phyloP scores from a whole-genome alignment of 1,140 invertebrate species.

The Panulirus ornatus region DNA sequence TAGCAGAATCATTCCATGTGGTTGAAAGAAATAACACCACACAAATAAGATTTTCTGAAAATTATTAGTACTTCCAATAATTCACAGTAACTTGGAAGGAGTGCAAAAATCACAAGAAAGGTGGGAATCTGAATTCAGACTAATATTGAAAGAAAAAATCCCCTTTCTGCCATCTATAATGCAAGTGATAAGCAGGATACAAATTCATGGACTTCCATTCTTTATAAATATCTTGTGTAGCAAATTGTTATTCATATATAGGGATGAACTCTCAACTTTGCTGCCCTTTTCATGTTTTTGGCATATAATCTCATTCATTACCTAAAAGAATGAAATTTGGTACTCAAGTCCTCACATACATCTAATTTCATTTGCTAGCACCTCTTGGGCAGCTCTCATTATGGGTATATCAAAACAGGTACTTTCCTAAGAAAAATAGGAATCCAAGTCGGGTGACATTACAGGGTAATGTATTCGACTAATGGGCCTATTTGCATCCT shows the following conservation, averaged over 20 bases:
- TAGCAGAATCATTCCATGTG: neutral
- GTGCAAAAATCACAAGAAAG: constrained; percentile 8
- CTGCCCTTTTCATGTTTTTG: neutral
- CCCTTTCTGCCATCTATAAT: constrained; percentile 32
- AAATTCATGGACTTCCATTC: constrained; percentile 71
- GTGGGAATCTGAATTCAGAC: neutral
- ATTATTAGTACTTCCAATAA: neutral
- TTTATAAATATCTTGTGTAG: constrained; percentile 50
- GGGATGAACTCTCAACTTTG: neutral
- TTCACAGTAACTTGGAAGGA: neutral
- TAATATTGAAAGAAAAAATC: constrained; percentile 4
- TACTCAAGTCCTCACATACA: neutral
- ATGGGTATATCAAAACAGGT: neutral
- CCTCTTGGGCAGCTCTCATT: neutral
- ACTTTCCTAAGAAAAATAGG: neutral
- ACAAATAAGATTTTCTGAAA: neutral
- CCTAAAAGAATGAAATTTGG: neutral
- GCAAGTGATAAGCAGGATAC: constrained; percentile 44
- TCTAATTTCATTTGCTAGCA: neutral
- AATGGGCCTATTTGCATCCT: no score
- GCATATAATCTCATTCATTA: constrained; percentile 3
- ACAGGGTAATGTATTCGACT: no score
- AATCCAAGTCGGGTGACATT: no score
- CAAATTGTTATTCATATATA: constrained; percentile 24
- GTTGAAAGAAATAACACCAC: neutral